Conservation (phyloP, 2,888 invertebrate species). For the Drosophila hamatofila region DNA sequence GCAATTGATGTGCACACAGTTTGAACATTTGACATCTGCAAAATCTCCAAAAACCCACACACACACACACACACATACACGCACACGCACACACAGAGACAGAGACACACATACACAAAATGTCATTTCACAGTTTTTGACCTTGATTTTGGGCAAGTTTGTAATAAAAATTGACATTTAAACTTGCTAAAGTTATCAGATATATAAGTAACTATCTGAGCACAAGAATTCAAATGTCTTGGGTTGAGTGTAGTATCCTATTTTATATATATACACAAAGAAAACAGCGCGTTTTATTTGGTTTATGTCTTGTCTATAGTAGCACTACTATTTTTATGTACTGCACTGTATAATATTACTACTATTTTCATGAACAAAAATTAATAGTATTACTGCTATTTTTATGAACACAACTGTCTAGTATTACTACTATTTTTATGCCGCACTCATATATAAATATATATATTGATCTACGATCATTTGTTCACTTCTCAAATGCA, state of each 20-base stretch:
- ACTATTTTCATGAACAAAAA: too few relatives aligned
- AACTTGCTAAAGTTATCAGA: background rate
- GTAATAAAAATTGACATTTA: background rate
- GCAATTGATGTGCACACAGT: slow-evolving; percentile 21
- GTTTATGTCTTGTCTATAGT: too few relatives aligned
- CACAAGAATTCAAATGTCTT: background rate
- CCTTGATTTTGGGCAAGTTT: background rate
- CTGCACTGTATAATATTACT: too few relatives aligned
- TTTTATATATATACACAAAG: too few relatives aligned
- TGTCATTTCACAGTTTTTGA: slow-evolving; percentile 12
- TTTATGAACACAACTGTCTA: too few relatives aligned
- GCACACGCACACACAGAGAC: background rate
- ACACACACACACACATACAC: background rate
- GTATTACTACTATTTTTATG: too few relatives aligned
- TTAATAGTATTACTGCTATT: too few relatives aligned
- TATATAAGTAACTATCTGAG: background rate
- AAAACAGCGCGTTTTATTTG: too few relatives aligned
- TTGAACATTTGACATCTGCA: slow-evolving; percentile 9
- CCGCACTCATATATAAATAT: too few relatives aligned
- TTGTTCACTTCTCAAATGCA: background rate
- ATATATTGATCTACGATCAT: background rate
- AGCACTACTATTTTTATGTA: background rate
- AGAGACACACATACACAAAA: background rate
- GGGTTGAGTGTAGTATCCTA: background rate
- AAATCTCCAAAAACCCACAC: slow-evolving; percentile 1